Evolutionary conservation across 2,888 invertebrate species (phyloP).

Genomic region (Clusia tigrina): DNA sequence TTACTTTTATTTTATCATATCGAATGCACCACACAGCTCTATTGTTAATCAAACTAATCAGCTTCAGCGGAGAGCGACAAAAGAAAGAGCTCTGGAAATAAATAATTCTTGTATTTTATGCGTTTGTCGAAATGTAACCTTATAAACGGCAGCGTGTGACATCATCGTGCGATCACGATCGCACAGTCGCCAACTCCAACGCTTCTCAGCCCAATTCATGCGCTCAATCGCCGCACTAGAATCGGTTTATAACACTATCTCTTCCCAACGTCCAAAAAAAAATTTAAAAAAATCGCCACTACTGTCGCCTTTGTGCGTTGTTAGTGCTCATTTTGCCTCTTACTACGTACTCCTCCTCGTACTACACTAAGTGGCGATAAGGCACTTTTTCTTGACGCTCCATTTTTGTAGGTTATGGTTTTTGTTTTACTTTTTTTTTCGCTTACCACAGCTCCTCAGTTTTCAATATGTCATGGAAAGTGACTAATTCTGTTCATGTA

Average conservation of each 20-base stretch:
- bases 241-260: too few relatives aligned
- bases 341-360: too few relatives aligned
- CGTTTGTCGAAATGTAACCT: neutral
- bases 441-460: too few relatives aligned
- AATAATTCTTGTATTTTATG: too few relatives aligned
- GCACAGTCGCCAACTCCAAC: neutral
- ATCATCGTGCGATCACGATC: conserved; percentile 49
- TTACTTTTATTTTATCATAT: conserved; percentile 2
- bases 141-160: conserved; percentile 43
- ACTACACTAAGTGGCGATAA: too few relatives aligned
- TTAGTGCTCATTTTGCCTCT: too few relatives aligned
- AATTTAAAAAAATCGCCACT: too few relatives aligned
- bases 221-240: neutral
- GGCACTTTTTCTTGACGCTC: too few relatives aligned
- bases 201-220: neutral
- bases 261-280: too few relatives aligned
- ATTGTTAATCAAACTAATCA: conserved; percentile 8
- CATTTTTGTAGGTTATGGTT: neutral
- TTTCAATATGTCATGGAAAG: neutral
- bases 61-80: too few relatives aligned
- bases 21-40: neutral
- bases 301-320: too few relatives aligned
- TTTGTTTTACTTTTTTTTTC: neutral
- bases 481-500: neutral
- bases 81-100: neutral